Evolutionary conservation across 2,888 invertebrate genomes (phyloP), one percentile per base, ranked within the genome.

Genomic region (Ischnus inquisitorius): DNA sequence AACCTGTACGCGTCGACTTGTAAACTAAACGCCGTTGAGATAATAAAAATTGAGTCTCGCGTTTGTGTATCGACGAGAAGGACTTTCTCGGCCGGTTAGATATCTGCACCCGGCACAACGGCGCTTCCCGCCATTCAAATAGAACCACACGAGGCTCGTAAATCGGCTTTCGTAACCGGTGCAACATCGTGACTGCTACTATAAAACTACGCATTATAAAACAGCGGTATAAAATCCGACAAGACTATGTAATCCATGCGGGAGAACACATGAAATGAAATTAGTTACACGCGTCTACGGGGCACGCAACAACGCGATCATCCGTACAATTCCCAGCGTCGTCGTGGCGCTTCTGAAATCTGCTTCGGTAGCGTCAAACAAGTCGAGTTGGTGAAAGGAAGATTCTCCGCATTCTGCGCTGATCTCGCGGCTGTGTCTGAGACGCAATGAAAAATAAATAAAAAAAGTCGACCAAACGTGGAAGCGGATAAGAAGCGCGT

Each of bases 271-370:
- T 34, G 10, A 16, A 34, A 34, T 4, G 39, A 34, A 64, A 39
- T 34, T 39, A 19, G 34, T 43, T 68, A 25, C 48, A 16, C 71
- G 25, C 64, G 54, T 65, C 19, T 41, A 54, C 54, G 64, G 60
- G 12, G 51, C 72, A 72, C 46, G 79, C 79, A 79, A 79, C 65
- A 72, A 79, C 72, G 69, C 69, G 78, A 79, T 72, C 79, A 72
- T 10, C 72, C 46, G 72, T 65, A 65, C 64, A 54, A 72, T 72
- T 79, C 64, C 72, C 71, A 57, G 25, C 39, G 46, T 22, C n/a
- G 34, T 46, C 12, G 28, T n/a, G 34, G 43, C n/a, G 10, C 39
- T 22, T 16, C 19, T 19, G 69, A 78, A 62, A 69, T 54, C 41
- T 12, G 3, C 64, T 64, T 41, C 16, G 12, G 65, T 69, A 64